Evolutionary conservation across 2,888 invertebrate species (phyloP).

Genomic region (Vanessa cardui): DNA sequence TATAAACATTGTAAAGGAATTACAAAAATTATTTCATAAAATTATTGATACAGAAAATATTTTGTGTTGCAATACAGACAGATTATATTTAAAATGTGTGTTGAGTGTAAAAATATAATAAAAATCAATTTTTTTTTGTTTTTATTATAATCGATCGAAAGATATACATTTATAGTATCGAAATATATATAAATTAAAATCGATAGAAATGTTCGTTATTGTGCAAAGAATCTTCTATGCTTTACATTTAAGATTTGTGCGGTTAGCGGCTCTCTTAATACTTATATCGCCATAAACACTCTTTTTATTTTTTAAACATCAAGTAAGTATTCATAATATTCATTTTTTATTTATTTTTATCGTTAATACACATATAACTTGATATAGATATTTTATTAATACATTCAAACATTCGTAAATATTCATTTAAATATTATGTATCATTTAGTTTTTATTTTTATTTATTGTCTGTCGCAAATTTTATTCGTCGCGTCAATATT

Average conservation of each 20-base stretch:
- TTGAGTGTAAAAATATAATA: not conserved
- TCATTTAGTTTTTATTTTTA: too few relatives aligned
- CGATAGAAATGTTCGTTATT: not conserved
- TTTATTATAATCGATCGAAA: not conserved
- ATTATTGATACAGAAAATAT: not conserved
- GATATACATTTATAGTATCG: not conserved
- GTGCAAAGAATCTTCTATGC: not conserved
- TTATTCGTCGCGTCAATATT: too few relatives aligned
- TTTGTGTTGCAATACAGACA: not conserved
- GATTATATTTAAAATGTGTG: not conserved
- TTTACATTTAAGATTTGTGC: not conserved
- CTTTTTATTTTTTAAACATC: not conserved
- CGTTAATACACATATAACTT: not conserved
- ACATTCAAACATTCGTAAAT: not conserved
- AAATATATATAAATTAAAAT: too few relatives aligned
- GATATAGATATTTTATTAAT: not conserved
- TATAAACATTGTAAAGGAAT: constrained; percentile 44
- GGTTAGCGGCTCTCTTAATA: not conserved
- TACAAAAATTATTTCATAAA: constrained; percentile 22
- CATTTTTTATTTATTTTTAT: too few relatives aligned
- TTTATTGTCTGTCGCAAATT: too few relatives aligned
- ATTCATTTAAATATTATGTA: too few relatives aligned
- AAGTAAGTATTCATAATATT: not conserved
- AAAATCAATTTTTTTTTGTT: not conserved
- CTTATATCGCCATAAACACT: not conserved